Evolutionary conservation across 2,888 invertebrate species (phyloP), one percentile per base, ranked within the genome.

Genomic region (Carterocephalus palaemon): DNA sequence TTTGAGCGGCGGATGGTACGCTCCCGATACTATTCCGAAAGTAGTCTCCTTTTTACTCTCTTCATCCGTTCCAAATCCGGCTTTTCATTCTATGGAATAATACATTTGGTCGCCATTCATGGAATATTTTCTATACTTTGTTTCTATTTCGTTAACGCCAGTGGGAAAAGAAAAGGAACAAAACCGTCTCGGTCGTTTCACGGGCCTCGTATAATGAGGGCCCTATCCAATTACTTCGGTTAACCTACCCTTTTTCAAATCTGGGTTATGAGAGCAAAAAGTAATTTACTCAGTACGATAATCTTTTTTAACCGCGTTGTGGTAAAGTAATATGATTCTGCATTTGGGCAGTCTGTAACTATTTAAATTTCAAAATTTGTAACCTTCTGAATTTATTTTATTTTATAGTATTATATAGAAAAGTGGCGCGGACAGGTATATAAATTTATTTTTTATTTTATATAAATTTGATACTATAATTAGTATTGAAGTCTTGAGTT

Each of bases 1-100:
- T 57, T 50, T 47, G 54, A 54, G 49, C 55, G 52, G 51, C 61
- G 64, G 61, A 59, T 45, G 45, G 45, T 45, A 16, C 24, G 37
- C 37, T 37, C 45, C 37, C 36, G 36, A 43, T 43, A 42, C 34
- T 3, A 34, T 24, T 10, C 28, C 28, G 29, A 43, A 17, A 36
- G 43, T 28, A 36, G 29, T 23, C 29, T 31, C 17, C 29, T 43
- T 42, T 42, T 42, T 42, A 42, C 42, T 34, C 42, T 33, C 13
- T 20, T 31, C 43, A 31, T 37, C 37, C 36, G 43, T 15, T 43
- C 16, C 29, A 23, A 37, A 43, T 43, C 43, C 36, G 34, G 42
- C 28, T 41, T 41, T 41, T 17, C 33, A 41, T 41, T 16, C 12
- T 12, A 8, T 24, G 17, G 16, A 16, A 17, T 10, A n/a, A 4